Evolutionary conservation across 2,888 invertebrate species (phyloP), one percentile per base, ranked within the genome.

Genomic region (Protophormia terraenovae): DNA sequence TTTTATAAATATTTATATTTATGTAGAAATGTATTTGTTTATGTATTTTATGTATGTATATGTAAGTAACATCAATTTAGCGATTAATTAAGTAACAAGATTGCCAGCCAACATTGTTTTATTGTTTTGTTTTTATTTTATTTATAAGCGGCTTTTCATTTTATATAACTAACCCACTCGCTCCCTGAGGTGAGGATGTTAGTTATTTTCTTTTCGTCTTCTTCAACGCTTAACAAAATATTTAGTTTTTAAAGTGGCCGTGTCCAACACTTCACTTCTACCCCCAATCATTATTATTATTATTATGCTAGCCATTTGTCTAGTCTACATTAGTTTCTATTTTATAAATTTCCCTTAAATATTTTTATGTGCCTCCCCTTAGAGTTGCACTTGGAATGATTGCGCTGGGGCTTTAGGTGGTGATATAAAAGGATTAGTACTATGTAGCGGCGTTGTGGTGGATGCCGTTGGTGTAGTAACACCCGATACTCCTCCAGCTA

Each of bases 381-480:
- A 93, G 87, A 93, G 91, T 88, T 93, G 93, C 89, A 93, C 93
- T 90, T 93, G 93, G 89, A 93, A 93, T 86, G 93, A 89, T 90
- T 93, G 93, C 87, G 91, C 91, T 87, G 92, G 91, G 87, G 91
- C 90, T 89, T 93, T 93, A 58, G 93, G 92, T 88, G 93, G 93
- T 87, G 93, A 93, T 89, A 93, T 93, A 87, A 93, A 93, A 67
- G 93, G 93, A 90, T 93, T 93, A 87, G 93, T 93, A 88, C 91
- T 92, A 87, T 91, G 92, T 19, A 85, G 55, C 7, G 80, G 60
- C n/a, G 76, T 47, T 38, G 77, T 45, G 16, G 62, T 73, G 2
- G 19, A n/a, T 55, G 27, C 72, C 87, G 89, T 80, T 87, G 93
- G 93, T 78, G 93, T 92, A 7, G 91, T 91, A 8, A 91, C 90